Base-by-base conservation (phyloP, 1,140 invertebrate species). In the Bombus waltoni region DNA sequence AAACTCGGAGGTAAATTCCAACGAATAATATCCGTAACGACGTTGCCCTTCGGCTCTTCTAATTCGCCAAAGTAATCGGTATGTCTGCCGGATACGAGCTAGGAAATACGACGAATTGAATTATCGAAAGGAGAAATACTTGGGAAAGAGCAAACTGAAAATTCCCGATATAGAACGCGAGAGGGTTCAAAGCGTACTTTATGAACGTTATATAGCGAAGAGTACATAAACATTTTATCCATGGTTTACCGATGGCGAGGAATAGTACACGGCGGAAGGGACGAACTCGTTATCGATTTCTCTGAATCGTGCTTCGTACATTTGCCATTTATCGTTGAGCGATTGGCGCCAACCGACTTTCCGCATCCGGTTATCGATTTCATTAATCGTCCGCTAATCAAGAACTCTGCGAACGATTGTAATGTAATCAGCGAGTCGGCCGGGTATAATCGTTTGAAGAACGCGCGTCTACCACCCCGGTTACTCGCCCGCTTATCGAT, bases 331-430 rank as follows among this genome's bases (percentile, higher is more conserved):
- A 90, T 90, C 88, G 86, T 15, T 6, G 83, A 85, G 68, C 72
- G 79, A 79, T 87, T 74, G 74, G 57, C 85, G 78, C 85, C 89
- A 89, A 66, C 65, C 62, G 72, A 84, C 81, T 87, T 87, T 79
- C 81, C 57, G 88, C 78, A 66, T 80, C 66, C 74, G 86, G 65
- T 90, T 90, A 90, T 90, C 85, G 82, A 44, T 71, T 87, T 90
- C 85, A 89, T 90, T 90, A 90, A 90, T 90, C 89, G 85, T 57
- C 70, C 13, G 70, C 65, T 87, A 84, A 90, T 90, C 77, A 72
- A 89, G 85, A 78, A 42, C 40, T 40, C 40, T 40, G 62, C n/a
- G 89, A 85, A 53, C 81, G 87, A 78, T 42, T 68, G 72, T 81
- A 84, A 85, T 80, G 85, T 85, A 73, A 89, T 89, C 65, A 75